Conservation (phyloP, 2,797 vertebrate genomes). For the Caiman crocodilus region DNA sequence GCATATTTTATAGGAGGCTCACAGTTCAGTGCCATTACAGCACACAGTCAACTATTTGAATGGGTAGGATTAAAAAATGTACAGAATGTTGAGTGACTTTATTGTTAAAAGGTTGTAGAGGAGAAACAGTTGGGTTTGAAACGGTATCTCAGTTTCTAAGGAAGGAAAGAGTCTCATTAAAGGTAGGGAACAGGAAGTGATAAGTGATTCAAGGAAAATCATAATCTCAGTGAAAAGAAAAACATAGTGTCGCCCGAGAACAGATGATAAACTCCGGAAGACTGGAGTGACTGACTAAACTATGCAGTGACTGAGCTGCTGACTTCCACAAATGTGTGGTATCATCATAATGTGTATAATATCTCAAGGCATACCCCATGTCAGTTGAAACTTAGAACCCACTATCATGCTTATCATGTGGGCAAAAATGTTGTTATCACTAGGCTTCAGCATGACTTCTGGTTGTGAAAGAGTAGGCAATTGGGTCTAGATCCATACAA, state of each 20-base stretch:
- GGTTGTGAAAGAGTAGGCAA: not conserved
- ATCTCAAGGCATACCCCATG: no score
- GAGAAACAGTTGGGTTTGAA: not conserved
- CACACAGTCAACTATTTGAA: not conserved
- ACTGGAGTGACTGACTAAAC: no score
- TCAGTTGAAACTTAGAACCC: no score
- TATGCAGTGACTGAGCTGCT: no score
- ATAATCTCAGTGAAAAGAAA: not conserved
- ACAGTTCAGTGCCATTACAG: not conserved
- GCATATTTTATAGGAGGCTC: not conserved
- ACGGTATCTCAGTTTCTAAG: rapidly evolving
- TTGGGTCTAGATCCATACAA: not conserved
- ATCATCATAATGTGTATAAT: no score
- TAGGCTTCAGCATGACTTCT: not conserved
- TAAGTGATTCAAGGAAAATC: not conserved
- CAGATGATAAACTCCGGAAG: no score
- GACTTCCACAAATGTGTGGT: no score
- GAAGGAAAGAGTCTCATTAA: not conserved
- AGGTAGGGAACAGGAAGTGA: not conserved
- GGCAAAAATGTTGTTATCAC: not conserved
- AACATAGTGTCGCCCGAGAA: no score
- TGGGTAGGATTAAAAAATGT: not conserved
- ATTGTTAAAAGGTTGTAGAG: no score
- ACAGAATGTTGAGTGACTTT: no score
- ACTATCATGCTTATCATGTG: no score